Conservation (phyloP, 1,140 invertebrate genomes). For the Leptopilina boulardi region DNA sequence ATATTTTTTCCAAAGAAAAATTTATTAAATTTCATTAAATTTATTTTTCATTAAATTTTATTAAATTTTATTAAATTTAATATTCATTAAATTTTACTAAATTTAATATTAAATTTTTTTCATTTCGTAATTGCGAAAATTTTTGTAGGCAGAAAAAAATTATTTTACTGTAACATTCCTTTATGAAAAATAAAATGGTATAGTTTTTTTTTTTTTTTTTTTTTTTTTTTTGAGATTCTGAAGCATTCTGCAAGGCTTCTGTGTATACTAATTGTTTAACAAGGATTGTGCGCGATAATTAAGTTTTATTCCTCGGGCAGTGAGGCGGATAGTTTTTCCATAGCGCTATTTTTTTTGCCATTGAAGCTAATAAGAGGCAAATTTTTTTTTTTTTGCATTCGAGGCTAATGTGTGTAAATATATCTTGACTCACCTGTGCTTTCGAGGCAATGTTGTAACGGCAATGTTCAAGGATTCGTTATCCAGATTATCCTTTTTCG, state of each 20-base stretch:
- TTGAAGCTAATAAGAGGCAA: constrained; percentile 14
- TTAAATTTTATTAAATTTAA: too few relatives aligned
- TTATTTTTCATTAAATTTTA: too few relatives aligned
- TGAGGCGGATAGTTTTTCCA: constrained; percentile 4
- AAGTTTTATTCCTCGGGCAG: neutral
- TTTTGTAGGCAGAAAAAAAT: neutral
- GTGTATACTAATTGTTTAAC: neutral
- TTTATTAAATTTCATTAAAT: too few relatives aligned
- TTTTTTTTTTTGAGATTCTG: neutral
- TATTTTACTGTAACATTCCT: neutral
- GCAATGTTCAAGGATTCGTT: constrained; percentile 60
- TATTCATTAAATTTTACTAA: too few relatives aligned
- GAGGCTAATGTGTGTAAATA: constrained; percentile 19
- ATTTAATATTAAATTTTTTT: too few relatives aligned
- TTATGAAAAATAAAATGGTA: neutral
- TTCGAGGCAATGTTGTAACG: constrained; percentile 62
- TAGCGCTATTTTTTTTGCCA: neutral
- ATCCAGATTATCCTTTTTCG: constrained; percentile 42
- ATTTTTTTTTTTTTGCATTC: neutral
- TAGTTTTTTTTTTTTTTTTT: neutral
- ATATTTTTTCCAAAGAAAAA: neutral
- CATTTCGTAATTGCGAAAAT: too few relatives aligned
- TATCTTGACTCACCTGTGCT: constrained; percentile 62
- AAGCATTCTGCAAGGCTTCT: neutral
- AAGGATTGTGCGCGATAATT: neutral